Evolutionary conservation across 1,140 invertebrate genomes (phyloP), one percentile per base, ranked within the genome.

Genomic region (Aphis gossypii): DNA sequence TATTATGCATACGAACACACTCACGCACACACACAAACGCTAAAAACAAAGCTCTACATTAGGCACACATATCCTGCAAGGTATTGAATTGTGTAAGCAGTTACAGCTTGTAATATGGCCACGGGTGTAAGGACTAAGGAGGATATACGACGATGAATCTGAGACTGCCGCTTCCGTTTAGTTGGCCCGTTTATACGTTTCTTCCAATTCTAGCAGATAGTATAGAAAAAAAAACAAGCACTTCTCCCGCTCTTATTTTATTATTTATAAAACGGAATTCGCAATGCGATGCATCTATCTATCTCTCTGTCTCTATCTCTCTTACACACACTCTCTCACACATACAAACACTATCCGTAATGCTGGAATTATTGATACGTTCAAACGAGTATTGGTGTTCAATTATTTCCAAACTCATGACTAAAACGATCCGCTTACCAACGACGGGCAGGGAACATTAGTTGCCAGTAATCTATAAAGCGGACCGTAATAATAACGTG

Each of bases 221-320:
- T 14, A 18, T n/a, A n/a, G 60, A 5, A n/a, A n/a, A n/a, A 60
- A 60, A 68, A 68, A 30, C 60, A 14, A 76, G 60, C 60, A n/a
- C 60, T 76, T 76, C 30, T n/a, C 14, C 14, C 30, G 30, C 60
- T 76, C 60, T 68, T n/a, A n/a, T 76, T 76, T n/a, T n/a, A n/a
- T 76, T 76, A 76, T 76, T 76, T 76, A 76, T 76, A 76, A 76
- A 76, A 76, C n/a, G 30, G 30, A 76, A 76, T 76, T 76, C 60
- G 14, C 60, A 76, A 76, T 76, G n/a, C n/a, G n/a, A n/a, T 76
- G 60, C 60, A 35, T 68, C 14, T 68, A 51, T 48, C 8, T 30
- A 8, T 11, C 56, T 46, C 46, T 46, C 46, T 46, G 21, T 56
- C 54, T 56, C 54, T 60, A 0, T 30, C 56, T 11, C 56, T 30